Percentiles rank a stretch among this genome's conserved stretches.
These are phyloP conservation scores for Aplysina aerophoba DNA, from an alignment of 37 sponge, comb jelly and placozoan genomes.

Conservation along the genomic window DNA sequence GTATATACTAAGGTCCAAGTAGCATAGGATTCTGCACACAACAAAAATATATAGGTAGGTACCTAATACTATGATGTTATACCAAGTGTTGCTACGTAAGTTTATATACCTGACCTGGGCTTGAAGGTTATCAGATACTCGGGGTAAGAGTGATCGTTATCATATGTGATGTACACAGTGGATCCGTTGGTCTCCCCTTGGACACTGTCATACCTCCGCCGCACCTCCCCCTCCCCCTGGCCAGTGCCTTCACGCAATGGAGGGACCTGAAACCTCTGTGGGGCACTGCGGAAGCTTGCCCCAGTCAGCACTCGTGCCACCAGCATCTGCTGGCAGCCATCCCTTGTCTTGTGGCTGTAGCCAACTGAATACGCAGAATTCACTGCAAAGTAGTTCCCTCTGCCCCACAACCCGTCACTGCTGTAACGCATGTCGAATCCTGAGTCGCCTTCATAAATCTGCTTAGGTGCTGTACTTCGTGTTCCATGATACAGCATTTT, in stretches of 20 bases:
- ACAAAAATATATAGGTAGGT: too few relatives aligned
- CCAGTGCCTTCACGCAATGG: background rate
- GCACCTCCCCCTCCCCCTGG: background rate
- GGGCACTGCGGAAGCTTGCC: slow-evolving; percentile 9
- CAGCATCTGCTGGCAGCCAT: slow-evolving; percentile 38
- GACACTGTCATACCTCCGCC: slow-evolving; percentile 59
- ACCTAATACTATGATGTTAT: too few relatives aligned
- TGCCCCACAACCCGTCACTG: slow-evolving; percentile 62
- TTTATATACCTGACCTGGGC: too few relatives aligned
- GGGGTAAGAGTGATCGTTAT: slow-evolving; percentile 66
- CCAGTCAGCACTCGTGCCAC: slow-evolving; percentile 66
- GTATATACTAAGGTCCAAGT: too few relatives aligned
- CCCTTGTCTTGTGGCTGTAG: slow-evolving; percentile 31
- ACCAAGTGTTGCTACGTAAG: too few relatives aligned
- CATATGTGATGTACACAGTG: slow-evolving; percentile 69
- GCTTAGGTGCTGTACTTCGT: slow-evolving; percentile 42
- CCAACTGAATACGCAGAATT: slow-evolving; percentile 60
- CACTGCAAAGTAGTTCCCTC: slow-evolving; percentile 74
- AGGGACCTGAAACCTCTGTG: background rate
- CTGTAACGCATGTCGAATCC: slow-evolving; percentile 68
- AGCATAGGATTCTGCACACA: too few relatives aligned
- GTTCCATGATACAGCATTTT: slow-evolving; percentile 64
- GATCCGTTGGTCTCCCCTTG: slow-evolving; percentile 49
- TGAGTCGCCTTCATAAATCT: slow-evolving; percentile 50
- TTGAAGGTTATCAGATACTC: slow-evolving; percentile 61